Base-by-base conservation (phyloP, 2,797 vertebrate genomes). In the Martes flavigula region DNA sequence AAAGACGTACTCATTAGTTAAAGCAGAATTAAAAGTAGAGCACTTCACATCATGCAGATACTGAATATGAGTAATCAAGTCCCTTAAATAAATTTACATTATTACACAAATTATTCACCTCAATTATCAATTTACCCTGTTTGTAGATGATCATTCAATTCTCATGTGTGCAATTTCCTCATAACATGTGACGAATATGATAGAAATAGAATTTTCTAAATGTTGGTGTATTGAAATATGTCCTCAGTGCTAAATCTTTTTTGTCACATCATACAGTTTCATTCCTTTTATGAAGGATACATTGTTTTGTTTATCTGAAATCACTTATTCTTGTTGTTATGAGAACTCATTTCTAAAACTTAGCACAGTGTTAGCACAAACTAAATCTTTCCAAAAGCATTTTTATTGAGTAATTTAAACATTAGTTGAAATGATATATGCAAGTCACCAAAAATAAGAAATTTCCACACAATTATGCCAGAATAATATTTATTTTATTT, bases 41-140 rank as follows among this genome's bases (percentile, higher is more conserved):
- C 30, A 89, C 46, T 95, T 93, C 62, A 92, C 32, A 95, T 92
- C 15, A 23, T 51, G 51, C 25, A 96, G 70, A 90, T 96, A 93
- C 94, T 89, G 87, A 96, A 75, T 68, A 87, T 75, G 56, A 43
- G 78, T 91, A 94, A 96, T 94, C 91, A 93, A 83, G 18, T 83
- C 51, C 43, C 62, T 97, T 93, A 97, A 96, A 96, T 96, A 94
- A 94, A 96, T 93, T 93, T 90, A 77, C 30, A 77, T 97, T 96
- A 90, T 96, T 94, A 43, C 5, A 64, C 43, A 96, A 85, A 96
- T 87, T 82, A 85, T 90, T 90, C 88, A 90, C 88, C 62, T 95
- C 86, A 95, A 58, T 96, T 96, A 94, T 89, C 94, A 92, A 81
- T 93, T 87, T 92, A 46, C 82, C 72, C 81, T 95, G 40, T 93